Conservation (phyloP, 1,140 invertebrate species). For the Delia radicum region DNA sequence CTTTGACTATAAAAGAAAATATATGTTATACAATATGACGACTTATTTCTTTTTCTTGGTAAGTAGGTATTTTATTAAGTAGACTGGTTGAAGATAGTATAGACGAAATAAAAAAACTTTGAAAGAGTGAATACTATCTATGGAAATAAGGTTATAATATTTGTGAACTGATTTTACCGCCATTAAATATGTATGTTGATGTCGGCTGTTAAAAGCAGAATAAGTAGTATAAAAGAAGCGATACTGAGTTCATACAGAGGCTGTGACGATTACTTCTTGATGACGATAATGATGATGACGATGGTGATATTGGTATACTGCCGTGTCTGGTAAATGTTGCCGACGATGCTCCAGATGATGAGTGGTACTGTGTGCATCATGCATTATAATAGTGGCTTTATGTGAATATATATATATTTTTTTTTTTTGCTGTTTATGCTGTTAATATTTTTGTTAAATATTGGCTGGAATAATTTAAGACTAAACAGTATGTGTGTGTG, state of each 20-base stretch:
- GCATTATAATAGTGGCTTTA: not conserved
- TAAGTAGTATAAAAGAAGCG: not conserved
- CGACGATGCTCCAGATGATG: not conserved
- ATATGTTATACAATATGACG: not conserved
- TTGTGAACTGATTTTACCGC: not conserved
- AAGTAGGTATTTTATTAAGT: not conserved
- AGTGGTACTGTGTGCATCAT: not conserved
- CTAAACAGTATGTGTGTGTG: too few species aligned
- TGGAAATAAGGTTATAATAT: not conserved
- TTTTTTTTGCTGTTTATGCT: not conserved
- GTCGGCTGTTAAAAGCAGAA: not conserved
- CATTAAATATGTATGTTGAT: not conserved
- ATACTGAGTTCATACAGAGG: not conserved
- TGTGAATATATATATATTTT: not conserved
- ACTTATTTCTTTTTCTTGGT: not conserved
- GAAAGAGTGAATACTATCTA: not conserved
- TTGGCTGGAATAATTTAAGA: not conserved
- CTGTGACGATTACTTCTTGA: conserved; percentile 14
- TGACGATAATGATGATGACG: conserved; percentile 10
- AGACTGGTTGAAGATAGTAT: not conserved
- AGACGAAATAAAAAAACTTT: not conserved
- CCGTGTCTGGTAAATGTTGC: too few species aligned
- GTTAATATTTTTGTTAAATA: not conserved
- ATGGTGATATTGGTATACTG: not conserved
- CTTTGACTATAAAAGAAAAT: not conserved